Conservation (phyloP, 2,888 invertebrate genomes). For the Quadriops clusia region DNA sequence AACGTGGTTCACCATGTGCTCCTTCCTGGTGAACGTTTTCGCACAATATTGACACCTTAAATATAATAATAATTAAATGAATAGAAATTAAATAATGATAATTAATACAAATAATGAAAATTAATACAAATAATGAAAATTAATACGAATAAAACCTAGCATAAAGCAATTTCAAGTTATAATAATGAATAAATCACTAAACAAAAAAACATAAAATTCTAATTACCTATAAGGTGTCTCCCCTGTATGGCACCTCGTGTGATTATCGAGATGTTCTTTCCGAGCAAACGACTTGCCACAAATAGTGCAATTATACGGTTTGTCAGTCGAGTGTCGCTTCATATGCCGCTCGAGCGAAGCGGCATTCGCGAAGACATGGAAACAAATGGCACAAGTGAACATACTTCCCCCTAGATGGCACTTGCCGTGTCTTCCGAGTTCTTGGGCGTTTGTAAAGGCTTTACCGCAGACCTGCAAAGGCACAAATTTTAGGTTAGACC, state of each 20-base stretch:
- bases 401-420: conserved; percentile 70
- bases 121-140: too few relatives aligned
- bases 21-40: conserved; percentile 64
- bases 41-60: conserved; percentile 65
- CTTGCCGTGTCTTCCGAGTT: conserved; percentile 71
- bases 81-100: conserved; percentile 1
- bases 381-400: conserved; percentile 61
- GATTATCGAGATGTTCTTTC: conserved; percentile 79
- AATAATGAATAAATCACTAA: too few relatives aligned
- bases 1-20: conserved; percentile 69
- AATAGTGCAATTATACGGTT: conserved; percentile 73
- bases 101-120: too few relatives aligned
- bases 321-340: conserved; percentile 72
- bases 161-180: too few relatives aligned
- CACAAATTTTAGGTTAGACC: too few relatives aligned
- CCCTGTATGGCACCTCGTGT: conserved; percentile 66
- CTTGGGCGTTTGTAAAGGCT: conserved; percentile 68
- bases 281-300: conserved; percentile 80
- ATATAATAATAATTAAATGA: conserved; percentile 32
- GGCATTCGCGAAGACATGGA: conserved; percentile 62
- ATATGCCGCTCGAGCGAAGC: conserved; percentile 62
- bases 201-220: too few relatives aligned
- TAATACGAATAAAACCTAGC: too few relatives aligned
- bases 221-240: conserved; percentile 68
- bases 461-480: conserved; percentile 72